Evolutionary conservation across 2,113 vertebrate species (phyloP), one percentile per base, ranked within the genome.

Genomic region (Corydoras maculifer): DNA sequence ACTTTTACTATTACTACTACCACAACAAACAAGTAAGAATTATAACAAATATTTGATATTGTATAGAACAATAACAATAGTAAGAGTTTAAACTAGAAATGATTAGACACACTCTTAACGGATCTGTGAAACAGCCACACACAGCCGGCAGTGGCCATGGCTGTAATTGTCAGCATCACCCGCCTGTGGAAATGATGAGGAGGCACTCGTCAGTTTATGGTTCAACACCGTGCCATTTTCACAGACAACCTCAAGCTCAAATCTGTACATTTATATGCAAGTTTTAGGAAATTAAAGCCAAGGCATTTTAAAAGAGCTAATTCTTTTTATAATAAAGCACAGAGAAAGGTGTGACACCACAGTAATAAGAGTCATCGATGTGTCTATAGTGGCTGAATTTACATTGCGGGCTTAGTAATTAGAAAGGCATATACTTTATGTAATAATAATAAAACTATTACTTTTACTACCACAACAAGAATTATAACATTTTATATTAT

Each of bases 151-250:
- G 86, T 86, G 83, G 78, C 35, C 58, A 12, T 8, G 88, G 87
- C 89, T 85, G 83, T 93, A 92, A 93, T 93, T 93, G 92, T 88
- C 86, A 89, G 82, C 88, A 88, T 90, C 90, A 91, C 89, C 91
- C 91, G 90, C 90, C 88, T 89, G 87, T 86, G 82, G 88, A 93
- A 92, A 92, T 93, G 88, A 92, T 87, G 90, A 91, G 74, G 91
- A 68, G 58, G 49, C 63, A 49, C 62, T 66, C 62, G 90, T 91
- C 90, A 82, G 72, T 82, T 79, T 25, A 69, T 84, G 65, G 87
- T 91, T 91, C 89, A 87, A 68, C 67, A 73, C 79, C 77, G 72
- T 70, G 79, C 82, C 65, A 76, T 59, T 63, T 13, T 32, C 68
- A 61, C 62, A 35, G 54, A 70, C 68, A 60, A 51, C 49, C 49